Conservation (phyloP, 1,140 invertebrate genomes). For the Maconellicoccus hirsutus region DNA sequence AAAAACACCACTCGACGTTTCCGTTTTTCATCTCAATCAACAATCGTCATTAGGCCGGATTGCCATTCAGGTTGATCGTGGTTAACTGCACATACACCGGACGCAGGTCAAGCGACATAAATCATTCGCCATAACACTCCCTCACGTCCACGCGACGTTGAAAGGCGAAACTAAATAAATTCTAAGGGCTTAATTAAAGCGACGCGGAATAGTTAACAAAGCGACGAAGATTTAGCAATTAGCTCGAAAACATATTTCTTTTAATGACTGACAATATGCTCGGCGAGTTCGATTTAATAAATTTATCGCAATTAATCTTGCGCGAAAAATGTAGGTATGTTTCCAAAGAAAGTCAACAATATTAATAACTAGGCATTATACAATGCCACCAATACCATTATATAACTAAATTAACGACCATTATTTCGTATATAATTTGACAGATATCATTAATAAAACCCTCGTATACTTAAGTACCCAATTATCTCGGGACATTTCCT, state of each 20-base stretch:
- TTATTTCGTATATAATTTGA: constrained; percentile 23
- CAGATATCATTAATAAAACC: constrained; percentile 13
- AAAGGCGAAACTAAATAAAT: too few species aligned
- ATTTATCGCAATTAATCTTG: constrained; percentile 14
- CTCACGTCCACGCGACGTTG: too few species aligned
- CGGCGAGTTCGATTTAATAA: background rate
- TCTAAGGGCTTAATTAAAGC: background rate
- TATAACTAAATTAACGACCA: constrained; percentile 20
- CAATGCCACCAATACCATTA: constrained; percentile 22
- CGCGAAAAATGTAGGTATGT: constrained; percentile 18
- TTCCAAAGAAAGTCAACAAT: constrained; percentile 21
- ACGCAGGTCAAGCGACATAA: too few species aligned
- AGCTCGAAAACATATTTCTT: background rate
- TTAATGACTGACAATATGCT: constrained; percentile 15
- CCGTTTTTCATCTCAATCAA: too few species aligned
- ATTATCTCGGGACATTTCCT: constrained; percentile 18
- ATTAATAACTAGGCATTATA: constrained; percentile 22
- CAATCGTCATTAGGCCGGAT: too few species aligned
- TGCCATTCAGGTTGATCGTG: too few species aligned
- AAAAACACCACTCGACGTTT: too few species aligned
- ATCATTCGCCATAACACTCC: too few species aligned
- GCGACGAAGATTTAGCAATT: constrained; percentile 5
- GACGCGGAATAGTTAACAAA: constrained; percentile 7
- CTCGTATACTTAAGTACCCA: constrained; percentile 21
- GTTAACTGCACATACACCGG: too few species aligned